Evolutionary conservation across 2,113 vertebrate genomes (phyloP), one percentile per base, ranked within the genome.

Genomic region (Zeus faber): DNA sequence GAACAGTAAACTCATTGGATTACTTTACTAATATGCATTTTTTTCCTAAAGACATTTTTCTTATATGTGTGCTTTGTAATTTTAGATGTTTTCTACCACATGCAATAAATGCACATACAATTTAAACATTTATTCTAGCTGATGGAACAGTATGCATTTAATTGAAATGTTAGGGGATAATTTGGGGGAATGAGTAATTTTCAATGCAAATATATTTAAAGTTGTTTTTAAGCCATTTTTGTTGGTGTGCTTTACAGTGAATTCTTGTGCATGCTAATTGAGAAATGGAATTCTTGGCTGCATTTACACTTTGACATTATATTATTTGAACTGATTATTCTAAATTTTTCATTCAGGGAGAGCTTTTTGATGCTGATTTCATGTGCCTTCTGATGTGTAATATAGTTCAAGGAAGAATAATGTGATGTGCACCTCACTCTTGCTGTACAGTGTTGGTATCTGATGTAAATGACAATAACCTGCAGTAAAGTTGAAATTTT

Each of bases 371-470:
- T 67, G 57, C 48, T 55, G 41, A 67, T 76, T 84, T 83, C 31
- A 72, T 78, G 80, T 85, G 84, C 86, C 77, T 89, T 86, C 75
- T 72, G 41, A 78, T 77, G 74, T 73, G 65, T 67, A 58, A 62
- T 65, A 61, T 62, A 67, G 58, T 58, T 49, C 73, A 69, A 70
- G 66, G 13, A 65, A 62, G 49, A 53, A 47, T 49, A 48, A 44
- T 61, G 66, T 62, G 39, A 70, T 57, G 53, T 20, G 49, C 47
- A 67, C 37, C 27, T 53, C 55, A 70, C 50, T 46, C 29, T 65
- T n/a, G n/a, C n/a, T n/a, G n/a, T n/a, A n/a, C n/a, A 77, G 70
- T 79, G 59, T 73, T 77, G 43, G 69, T 66, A 65, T 64, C 23
- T 21, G 71, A 40, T 31, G 26, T n/a, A n/a, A n/a, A 45, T 61